Conservation (phyloP, 2,797 vertebrate genomes). For the Gouania willdenowi region DNA sequence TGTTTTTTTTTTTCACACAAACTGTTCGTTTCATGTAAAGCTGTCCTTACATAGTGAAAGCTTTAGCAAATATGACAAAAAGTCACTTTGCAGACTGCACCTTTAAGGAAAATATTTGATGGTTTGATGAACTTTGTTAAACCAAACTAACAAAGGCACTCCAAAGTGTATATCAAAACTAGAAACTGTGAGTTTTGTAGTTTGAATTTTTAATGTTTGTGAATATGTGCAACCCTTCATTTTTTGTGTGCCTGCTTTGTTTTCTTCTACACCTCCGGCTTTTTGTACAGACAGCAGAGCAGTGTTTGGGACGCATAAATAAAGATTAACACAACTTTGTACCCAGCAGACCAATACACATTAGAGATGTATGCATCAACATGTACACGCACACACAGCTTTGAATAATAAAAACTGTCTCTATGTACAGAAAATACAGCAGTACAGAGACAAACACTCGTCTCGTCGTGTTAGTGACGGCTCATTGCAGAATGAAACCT, state of each 20-base stretch:
- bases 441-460: neutral
- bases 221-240: slow-evolving; percentile 38
- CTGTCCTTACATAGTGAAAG: too few relatives aligned
- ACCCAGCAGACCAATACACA: slow-evolving; percentile 35
- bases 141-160: too few relatives aligned
- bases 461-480: neutral
- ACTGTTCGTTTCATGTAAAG: too few relatives aligned
- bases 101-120: too few relatives aligned
- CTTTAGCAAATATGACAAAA: too few relatives aligned
- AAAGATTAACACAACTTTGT: slow-evolving; percentile 42
- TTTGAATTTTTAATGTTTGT: neutral
- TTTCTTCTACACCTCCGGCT: slow-evolving; percentile 44
- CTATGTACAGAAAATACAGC: slow-evolving; percentile 1
- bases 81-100: too few relatives aligned
- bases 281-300: slow-evolving; percentile 28
- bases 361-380: slow-evolving; percentile 8
- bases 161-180: too few relatives aligned
- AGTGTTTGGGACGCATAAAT: slow-evolving; percentile 49
- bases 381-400: slow-evolving; percentile 6
- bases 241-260: slow-evolving; percentile 37
- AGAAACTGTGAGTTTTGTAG: neutral
- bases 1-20: too few relatives aligned
- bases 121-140: too few relatives aligned
- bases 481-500: neutral
- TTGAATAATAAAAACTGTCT: neutral